Evolutionary conservation across 2,888 invertebrate species (phyloP).

Genomic region (Atethmia centrago): DNA sequence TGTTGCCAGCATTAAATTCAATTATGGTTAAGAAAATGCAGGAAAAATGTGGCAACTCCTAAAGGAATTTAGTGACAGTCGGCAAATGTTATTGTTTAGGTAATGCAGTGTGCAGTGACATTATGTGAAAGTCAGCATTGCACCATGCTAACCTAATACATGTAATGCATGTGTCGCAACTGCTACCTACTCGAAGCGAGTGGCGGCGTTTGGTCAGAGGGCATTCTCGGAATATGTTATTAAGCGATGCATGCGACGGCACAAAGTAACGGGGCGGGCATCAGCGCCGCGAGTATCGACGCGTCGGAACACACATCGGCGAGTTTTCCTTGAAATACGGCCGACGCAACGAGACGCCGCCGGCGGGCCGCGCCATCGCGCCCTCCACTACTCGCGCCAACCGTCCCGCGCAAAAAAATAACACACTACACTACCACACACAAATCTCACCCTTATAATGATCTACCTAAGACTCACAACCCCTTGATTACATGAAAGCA

Average conservation of each 20-base stretch:
- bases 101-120: constrained; percentile 67
- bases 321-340: constrained; percentile 87
- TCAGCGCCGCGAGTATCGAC: constrained; percentile 75
- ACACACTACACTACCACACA: constrained; percentile 75
- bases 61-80: constrained; percentile 68
- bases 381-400: constrained; percentile 84
- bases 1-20: constrained; percentile 73
- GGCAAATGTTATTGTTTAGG: constrained; percentile 65
- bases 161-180: constrained; percentile 75
- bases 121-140: constrained; percentile 82
- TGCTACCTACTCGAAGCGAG: constrained; percentile 57
- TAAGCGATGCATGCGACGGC: constrained; percentile 70
- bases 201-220: constrained; percentile 68
- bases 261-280: constrained; percentile 72
- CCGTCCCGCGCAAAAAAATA: constrained; percentile 89
- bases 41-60: constrained; percentile 73
- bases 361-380: constrained; percentile 80
- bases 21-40: constrained; percentile 12
- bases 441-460: constrained; percentile 83
- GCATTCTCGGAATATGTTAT: constrained; percentile 75
- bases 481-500: constrained; percentile 77
- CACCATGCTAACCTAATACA: constrained; percentile 76
- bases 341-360: constrained; percentile 73
- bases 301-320: constrained; percentile 76
- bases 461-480: constrained; percentile 81